phyloP scores from a whole-genome alignment of 2,113 vertebrate species.

The Eonycteris spelaea region DNA sequence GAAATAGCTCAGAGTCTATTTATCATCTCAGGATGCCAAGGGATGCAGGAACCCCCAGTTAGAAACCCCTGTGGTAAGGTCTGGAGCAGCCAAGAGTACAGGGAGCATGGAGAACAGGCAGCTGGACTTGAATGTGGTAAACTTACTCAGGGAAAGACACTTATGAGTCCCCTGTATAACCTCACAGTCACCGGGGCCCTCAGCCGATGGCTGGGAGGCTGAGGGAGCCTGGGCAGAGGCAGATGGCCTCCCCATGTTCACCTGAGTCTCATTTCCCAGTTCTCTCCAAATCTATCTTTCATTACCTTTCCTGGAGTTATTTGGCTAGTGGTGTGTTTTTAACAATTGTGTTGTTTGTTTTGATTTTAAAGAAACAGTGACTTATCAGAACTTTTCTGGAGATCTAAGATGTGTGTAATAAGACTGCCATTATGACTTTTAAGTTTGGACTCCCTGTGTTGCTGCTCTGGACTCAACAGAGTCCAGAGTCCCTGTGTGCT shows the following conservation, averaged over 20 bases:
- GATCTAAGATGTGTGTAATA: neutral
- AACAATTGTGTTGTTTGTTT: neutral
- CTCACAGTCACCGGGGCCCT: rapidly evolving
- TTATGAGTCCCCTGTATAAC: neutral
- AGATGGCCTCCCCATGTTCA: neutral
- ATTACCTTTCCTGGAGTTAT: neutral
- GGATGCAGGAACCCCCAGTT: rapidly evolving
- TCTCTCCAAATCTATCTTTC: neutral
- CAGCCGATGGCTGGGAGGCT: neutral
- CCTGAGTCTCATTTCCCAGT: neutral
- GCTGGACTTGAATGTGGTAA: neutral
- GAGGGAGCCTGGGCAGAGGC: neutral
- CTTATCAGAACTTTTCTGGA: neutral
- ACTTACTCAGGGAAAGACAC: neutral
- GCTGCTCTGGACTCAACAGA: neutral
- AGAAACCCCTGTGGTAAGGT: neutral
- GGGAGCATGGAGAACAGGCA: neutral
- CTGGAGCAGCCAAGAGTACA: neutral
- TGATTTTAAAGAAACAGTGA: neutral
- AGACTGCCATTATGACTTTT: neutral
- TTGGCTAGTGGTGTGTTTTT: neutral
- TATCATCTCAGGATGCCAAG: neutral
- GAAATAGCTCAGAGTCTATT: neutral
- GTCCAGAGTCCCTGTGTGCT: too few species aligned
- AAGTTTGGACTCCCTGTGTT: neutral